Evolutionary conservation across 2,113 vertebrate genomes (phyloP).

Genomic region (Capricornis sumatraensis): DNA sequence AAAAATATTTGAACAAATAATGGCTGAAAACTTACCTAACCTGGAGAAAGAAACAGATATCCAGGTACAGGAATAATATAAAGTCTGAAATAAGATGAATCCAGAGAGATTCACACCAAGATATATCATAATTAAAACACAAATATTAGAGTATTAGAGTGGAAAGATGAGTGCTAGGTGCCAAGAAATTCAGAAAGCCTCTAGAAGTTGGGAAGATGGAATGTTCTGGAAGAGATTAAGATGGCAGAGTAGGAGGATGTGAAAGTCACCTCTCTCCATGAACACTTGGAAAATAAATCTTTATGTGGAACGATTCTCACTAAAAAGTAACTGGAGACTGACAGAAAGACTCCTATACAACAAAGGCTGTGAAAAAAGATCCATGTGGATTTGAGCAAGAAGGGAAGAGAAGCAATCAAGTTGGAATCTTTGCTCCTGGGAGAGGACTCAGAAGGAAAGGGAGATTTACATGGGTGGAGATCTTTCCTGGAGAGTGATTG

Average conservation of each 20-base stretch:
- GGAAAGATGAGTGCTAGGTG: background rate
- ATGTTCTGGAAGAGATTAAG: background rate
- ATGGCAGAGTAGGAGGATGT: background rate
- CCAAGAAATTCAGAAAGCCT: background rate
- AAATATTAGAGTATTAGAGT: background rate
- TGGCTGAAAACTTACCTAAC: background rate
- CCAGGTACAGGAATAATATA: background rate
- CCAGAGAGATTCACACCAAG: background rate
- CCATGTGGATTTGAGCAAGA: background rate
- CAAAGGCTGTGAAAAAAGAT: background rate
- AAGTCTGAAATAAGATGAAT: background rate
- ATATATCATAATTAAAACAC: background rate
- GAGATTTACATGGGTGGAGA: background rate
- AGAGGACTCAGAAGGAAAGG: background rate
- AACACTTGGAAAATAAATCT: background rate
- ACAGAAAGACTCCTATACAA: background rate
- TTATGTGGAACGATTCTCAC: background rate
- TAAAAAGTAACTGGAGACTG: background rate
- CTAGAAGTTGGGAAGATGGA: background rate
- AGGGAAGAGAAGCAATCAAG: background rate
- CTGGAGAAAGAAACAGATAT: background rate
- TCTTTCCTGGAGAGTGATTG: background rate
- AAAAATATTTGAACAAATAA: background rate
- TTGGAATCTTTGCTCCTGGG: background rate
- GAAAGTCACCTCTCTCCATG: background rate